phyloP scores from a whole-genome alignment of 2,888 invertebrate genomes.

The Drosophila rubida region DNA sequence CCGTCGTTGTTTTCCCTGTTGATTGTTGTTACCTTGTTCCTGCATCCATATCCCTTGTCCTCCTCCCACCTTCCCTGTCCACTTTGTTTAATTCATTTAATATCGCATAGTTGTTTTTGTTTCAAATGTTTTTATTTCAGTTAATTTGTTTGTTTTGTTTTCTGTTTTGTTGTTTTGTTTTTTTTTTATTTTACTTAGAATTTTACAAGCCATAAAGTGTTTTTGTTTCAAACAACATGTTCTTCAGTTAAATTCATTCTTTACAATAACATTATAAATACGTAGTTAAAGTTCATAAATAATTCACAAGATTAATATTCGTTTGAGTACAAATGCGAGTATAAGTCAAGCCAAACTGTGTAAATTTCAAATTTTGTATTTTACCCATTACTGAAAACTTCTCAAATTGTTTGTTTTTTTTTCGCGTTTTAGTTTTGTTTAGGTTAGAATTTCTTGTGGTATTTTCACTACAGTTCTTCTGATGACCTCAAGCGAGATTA shows the following conservation, averaged over 20 bases:
- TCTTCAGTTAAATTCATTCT: slow-evolving; percentile 60
- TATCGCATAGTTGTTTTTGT: slow-evolving; percentile 4
- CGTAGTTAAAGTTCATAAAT: slow-evolving; percentile 54
- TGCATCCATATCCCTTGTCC: not conserved
- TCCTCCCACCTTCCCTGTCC: not conserved
- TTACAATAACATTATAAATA: slow-evolving; percentile 65
- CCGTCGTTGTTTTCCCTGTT: not conserved
- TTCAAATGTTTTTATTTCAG: slow-evolving; percentile 14
- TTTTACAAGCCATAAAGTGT: slow-evolving; percentile 23
- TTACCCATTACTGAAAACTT: slow-evolving; percentile 35
- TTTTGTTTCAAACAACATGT: slow-evolving; percentile 30
- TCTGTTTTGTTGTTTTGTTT: slow-evolving; percentile 1
- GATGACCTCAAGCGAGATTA: slow-evolving; percentile 26
- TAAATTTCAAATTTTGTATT: slow-evolving; percentile 28
- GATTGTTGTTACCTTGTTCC: not conserved
- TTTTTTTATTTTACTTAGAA: slow-evolving; percentile 6
- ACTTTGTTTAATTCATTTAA: not conserved
- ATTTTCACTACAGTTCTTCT: slow-evolving; percentile 14
- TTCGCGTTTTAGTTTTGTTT: not conserved
- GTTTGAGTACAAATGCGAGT: slow-evolving; percentile 81
- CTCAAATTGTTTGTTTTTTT: slow-evolving; percentile 9
- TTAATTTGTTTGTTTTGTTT: slow-evolving; percentile 2
- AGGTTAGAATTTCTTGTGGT: slow-evolving; percentile 3
- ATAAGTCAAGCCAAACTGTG: slow-evolving; percentile 73
- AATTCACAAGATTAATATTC: slow-evolving; percentile 57